Conservation (phyloP, 2,888 invertebrate genomes). For the Steinernema hermaphroditum region DNA sequence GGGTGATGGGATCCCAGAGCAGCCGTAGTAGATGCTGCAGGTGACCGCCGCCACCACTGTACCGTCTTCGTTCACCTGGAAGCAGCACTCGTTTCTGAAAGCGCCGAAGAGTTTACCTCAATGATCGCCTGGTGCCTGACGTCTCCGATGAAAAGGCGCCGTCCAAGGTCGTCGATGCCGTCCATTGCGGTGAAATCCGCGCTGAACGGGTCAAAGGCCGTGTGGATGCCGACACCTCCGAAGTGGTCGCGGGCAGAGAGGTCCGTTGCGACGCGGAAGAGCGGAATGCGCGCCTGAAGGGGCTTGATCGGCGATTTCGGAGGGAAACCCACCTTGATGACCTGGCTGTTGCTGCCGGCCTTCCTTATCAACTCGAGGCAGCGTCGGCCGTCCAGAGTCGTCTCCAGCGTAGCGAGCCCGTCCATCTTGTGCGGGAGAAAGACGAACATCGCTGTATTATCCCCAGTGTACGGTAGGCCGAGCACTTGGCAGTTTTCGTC, state of each 20-base stretch:
- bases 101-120: background rate
- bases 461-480: background rate
- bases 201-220: background rate
- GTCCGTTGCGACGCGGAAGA: background rate
- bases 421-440: background rate
- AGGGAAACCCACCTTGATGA: background rate
- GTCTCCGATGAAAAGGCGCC: background rate
- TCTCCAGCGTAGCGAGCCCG: background rate
- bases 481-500: background rate
- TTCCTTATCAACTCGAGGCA: background rate
- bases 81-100: background rate
- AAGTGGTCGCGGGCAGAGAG: background rate
- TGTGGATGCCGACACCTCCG: background rate
- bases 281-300: background rate
- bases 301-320: background rate
- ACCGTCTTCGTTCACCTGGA: background rate
- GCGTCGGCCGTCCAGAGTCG: background rate
- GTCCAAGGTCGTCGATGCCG: background rate
- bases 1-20: background rate
- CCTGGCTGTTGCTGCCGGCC: background rate
- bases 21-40: background rate
- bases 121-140: background rate
- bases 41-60: background rate
- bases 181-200: background rate
- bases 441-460: slow-evolving; percentile 1